phyloP scores from a whole-genome alignment of 2,113 vertebrate species.

The Bungarus multicinctus region DNA sequence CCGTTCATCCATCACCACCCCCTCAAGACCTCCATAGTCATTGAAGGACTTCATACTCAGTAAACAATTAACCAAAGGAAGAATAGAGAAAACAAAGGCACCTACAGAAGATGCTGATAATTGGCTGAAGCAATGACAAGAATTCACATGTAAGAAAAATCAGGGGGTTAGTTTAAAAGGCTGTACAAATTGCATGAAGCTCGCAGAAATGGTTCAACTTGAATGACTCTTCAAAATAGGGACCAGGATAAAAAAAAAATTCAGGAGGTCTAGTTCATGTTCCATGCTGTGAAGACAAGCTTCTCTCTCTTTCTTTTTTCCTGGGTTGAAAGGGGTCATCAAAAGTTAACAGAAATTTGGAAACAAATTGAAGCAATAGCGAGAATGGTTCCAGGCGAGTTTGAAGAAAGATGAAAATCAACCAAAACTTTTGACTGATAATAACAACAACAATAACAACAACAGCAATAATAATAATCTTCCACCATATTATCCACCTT shows the following conservation, averaged over 20 bases:
- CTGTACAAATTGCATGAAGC: background rate
- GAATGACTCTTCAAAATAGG: slow-evolving; percentile 10
- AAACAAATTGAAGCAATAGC: background rate
- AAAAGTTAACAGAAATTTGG: background rate
- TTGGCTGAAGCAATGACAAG: background rate
- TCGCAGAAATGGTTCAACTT: slow-evolving; percentile 1
- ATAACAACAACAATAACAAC: too few relatives aligned
- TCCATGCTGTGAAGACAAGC: background rate
- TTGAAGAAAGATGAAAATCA: background rate
- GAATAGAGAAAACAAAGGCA: slow-evolving; percentile 24
- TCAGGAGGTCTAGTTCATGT: background rate
- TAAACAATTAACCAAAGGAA: slow-evolving; percentile 36
- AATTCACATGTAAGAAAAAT: background rate
- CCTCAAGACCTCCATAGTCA: slow-evolving; percentile 38
- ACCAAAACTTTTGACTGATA: background rate
- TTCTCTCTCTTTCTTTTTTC: background rate
- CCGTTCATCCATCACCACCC: slow-evolving; percentile 60
- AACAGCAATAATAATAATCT: background rate
- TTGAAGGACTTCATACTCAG: slow-evolving; percentile 37
- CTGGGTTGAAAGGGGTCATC: background rate
- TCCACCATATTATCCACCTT: background rate
- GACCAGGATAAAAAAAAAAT: background rate
- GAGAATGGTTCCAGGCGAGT: background rate
- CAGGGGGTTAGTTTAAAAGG: background rate
- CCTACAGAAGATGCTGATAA: slow-evolving; percentile 3